Percentiles rank a stretch among this genome's conserved stretches.
phyloP scores from a whole-genome alignment of 2,113 vertebrate genomes.

The Anolis carolinensis region DNA sequence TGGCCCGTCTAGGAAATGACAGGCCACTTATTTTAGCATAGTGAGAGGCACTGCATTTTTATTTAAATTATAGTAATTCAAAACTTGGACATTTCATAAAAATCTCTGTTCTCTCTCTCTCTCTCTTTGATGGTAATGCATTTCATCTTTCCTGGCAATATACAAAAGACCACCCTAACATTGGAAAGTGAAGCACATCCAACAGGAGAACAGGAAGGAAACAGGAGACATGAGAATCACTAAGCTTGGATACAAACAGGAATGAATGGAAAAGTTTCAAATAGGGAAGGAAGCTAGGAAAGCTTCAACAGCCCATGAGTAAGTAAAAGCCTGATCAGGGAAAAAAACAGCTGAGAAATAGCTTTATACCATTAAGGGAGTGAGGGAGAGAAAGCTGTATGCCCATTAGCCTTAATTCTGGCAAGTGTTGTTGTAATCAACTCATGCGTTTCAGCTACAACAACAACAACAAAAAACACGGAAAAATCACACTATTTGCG shows the following conservation, averaged over 20 bases:
- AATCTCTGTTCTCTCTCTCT: not conserved
- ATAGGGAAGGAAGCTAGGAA: slow-evolving; percentile 25
- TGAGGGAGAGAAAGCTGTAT: not conserved
- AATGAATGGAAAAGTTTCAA: not conserved
- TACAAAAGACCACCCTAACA: not conserved
- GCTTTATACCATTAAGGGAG: not conserved
- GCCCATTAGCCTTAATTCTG: not conserved
- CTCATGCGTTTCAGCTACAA: not conserved
- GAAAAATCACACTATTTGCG: not conserved
- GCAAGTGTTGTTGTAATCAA: not conserved
- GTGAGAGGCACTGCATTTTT: not conserved
- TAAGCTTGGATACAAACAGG: slow-evolving; percentile 2
- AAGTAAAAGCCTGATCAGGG: slow-evolving; percentile 16
- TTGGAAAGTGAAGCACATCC: not conserved
- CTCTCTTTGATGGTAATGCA: not conserved
- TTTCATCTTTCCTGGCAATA: too few relatives aligned
- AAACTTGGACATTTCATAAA: not conserved
- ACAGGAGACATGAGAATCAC: slow-evolving; percentile 33
- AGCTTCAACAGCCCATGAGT: slow-evolving; percentile 6
- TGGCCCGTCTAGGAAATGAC: not conserved
- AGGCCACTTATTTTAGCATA: not conserved
- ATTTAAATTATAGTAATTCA: not conserved
- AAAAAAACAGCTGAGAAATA: slow-evolving; percentile 14
- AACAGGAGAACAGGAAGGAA: slow-evolving; percentile 8
- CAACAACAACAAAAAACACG: too few relatives aligned